These are phyloP conservation scores for Glyptemys insculpta DNA, from an alignment of 2,797 vertebrate species.

Conservation along the genomic window DNA sequence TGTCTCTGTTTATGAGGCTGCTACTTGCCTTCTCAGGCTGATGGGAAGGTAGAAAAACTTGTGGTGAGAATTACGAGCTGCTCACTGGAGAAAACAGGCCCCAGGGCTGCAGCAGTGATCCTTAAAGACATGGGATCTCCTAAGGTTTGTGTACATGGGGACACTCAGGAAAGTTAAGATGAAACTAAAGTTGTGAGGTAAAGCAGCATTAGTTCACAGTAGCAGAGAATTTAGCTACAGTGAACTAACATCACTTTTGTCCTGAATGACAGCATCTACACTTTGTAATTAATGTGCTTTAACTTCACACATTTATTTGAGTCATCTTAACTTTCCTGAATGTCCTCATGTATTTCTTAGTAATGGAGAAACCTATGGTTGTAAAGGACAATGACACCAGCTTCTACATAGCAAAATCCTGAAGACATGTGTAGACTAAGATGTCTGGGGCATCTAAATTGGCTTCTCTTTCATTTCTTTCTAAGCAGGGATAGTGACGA, in stretches of 20 bases:
- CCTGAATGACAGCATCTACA: not conserved
- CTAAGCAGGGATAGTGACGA: not conserved
- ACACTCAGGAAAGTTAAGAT: not conserved
- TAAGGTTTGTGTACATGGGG: not conserved
- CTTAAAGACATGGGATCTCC: not conserved
- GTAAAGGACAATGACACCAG: not conserved
- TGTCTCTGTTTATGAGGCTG: slow-evolving; percentile 1
- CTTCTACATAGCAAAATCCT: not conserved
- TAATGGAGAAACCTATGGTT: not conserved
- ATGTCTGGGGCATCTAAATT: slow-evolving; percentile 7
- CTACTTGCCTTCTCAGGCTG: not conserved
- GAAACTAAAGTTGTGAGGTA: not conserved
- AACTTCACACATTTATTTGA: not conserved
- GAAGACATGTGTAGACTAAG: no score
- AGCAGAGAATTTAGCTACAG: not conserved
- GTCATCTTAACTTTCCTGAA: not conserved
- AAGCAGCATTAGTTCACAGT: not conserved
- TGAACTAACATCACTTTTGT: not conserved
- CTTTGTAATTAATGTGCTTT: not conserved
- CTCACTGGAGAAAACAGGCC: not conserved
- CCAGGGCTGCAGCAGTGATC: fast-evolving
- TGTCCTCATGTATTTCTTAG: not conserved
- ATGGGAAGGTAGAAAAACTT: not conserved
- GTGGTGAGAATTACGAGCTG: not conserved
- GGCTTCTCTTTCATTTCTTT: slow-evolving; percentile 48